These are phyloP conservation scores for Rhagoletis pomonella DNA, from an alignment of 1,140 invertebrate species.

Conservation along the genomic window DNA sequence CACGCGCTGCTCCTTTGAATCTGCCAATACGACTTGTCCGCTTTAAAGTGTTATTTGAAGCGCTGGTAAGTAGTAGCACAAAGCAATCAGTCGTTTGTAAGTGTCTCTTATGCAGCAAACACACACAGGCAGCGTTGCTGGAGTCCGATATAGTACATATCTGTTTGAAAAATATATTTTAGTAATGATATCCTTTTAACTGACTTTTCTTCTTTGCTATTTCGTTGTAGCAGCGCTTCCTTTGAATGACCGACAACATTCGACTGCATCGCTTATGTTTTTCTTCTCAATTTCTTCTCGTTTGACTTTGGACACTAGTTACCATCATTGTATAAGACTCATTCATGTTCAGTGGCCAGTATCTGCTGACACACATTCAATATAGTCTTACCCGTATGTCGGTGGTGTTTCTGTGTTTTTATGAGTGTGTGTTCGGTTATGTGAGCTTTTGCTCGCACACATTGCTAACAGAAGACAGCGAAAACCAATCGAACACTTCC, in stretches of 20 bases:
- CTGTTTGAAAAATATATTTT: not conserved
- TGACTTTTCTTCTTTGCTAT: not conserved
- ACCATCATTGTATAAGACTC: not conserved
- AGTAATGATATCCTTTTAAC: conserved; percentile 46
- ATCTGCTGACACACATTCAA: not conserved
- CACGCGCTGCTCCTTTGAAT: not conserved
- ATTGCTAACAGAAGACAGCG: not conserved
- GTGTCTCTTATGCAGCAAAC: not conserved
- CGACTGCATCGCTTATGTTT: not conserved
- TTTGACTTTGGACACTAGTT: not conserved
- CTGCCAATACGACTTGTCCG: not conserved
- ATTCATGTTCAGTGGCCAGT: not conserved
- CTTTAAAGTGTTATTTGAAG: conserved; percentile 14
- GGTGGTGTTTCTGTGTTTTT: not conserved
- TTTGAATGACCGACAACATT: conserved; percentile 24
- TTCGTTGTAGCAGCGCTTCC: not conserved
- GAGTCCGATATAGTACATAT: not conserved
- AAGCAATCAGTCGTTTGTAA: conserved; percentile 18
- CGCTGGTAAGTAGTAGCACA: not conserved
- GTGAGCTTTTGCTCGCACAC: too few relatives aligned
- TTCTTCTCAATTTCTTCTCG: not conserved
- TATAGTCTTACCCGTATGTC: not conserved
- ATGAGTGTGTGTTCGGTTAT: not conserved
- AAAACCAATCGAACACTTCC: conserved; percentile 42
- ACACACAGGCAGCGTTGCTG: not conserved